A percentile compares a stretch with the other conserved stretches of the same genome.
Evolutionary conservation across 2,797 vertebrate species (phyloP).

Genomic region (Myotis findleyi): DNA sequence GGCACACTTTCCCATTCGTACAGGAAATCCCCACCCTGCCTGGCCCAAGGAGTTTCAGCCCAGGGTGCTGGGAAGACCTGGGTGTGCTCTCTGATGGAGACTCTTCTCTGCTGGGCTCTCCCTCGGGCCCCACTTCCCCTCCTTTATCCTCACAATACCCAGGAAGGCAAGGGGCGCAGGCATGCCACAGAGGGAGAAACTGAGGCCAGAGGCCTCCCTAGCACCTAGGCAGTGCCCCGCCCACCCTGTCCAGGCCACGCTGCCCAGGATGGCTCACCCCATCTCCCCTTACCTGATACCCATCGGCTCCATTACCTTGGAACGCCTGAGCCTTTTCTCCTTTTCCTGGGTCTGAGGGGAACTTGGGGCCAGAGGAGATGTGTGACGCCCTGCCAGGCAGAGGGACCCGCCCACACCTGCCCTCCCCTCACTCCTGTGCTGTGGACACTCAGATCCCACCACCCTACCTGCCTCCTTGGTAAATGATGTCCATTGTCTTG

Average conservation of each 20-base stretch:
- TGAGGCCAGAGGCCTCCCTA: background rate
- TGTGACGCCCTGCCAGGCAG: background rate
- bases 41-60: background rate
- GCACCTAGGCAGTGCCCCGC: background rate
- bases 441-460: too few relatives aligned
- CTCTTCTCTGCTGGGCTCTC: background rate
- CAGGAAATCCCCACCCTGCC: background rate
- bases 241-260: background rate
- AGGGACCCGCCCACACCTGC: background rate
- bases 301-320: conserved; percentile 58
- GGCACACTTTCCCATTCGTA: background rate
- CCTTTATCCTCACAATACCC: background rate
- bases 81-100: background rate
- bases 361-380: background rate
- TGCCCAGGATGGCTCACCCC: background rate
- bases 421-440: background rate
- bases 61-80: background rate
- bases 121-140: background rate
- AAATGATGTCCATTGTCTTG: background rate
- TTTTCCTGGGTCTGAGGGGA: conserved; percentile 51
- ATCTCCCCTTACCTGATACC: conserved; percentile 72
- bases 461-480: background rate
- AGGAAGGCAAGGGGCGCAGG: background rate
- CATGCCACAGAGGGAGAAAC: background rate
- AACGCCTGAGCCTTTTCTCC: conserved; percentile 47